Conservation (phyloP, 2,113 vertebrate species). For the Otolemur garnettii region DNA sequence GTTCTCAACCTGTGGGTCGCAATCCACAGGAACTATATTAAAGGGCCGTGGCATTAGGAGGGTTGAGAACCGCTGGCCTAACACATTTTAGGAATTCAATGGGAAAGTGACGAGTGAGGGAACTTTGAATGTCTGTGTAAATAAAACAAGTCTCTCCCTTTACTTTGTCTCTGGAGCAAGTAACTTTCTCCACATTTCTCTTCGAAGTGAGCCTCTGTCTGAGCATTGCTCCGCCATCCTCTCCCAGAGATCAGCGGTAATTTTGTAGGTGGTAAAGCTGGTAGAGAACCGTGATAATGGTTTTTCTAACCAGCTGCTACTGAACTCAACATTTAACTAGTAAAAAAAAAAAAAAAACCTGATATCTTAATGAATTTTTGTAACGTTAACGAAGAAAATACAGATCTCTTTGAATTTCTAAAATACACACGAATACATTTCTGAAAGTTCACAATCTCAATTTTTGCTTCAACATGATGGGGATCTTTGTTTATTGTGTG, state of each 20-base stretch:
- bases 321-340: not conserved
- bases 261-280: not conserved
- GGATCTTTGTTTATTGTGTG: not conserved
- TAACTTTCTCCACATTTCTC: not conserved
- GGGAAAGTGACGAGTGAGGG: not conserved
- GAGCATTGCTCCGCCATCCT: not conserved
- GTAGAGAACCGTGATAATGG: not conserved
- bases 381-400: not conserved
- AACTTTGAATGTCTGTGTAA: not conserved
- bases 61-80: not conserved
- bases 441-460: not conserved
- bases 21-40: no score
- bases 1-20: no score
- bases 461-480: not conserved
- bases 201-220: slow-evolving; percentile 16
- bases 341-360: not conserved
- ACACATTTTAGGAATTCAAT: not conserved
- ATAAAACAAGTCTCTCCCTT: not conserved
- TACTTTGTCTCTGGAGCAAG: not conserved
- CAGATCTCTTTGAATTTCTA: not conserved
- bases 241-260: not conserved
- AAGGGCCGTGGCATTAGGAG: no score
- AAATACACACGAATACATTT: not conserved
- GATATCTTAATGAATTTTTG: not conserved
- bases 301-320: not conserved